Evolutionary conservation across 1,140 invertebrate genomes (phyloP), one percentile per base, ranked within the genome.

Genomic region (Halesus radiatus): DNA sequence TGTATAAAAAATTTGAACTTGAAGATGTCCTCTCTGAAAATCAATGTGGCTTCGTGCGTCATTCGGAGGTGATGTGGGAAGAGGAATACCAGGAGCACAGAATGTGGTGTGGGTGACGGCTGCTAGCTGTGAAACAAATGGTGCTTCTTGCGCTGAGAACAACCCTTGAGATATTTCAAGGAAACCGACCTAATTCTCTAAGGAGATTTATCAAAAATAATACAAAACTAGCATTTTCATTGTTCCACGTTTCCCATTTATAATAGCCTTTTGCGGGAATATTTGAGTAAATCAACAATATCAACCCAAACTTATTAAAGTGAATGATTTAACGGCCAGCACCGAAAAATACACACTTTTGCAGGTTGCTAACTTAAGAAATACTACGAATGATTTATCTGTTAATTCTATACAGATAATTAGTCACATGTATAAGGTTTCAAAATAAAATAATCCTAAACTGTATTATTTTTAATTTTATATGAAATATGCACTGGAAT

Each of bases 11-110:
- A 13, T 18, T 68, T 13, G 64, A 68, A 26, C 62, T 20, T 66
- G 62, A 29, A 45, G 29, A 68, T 29, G 64, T 15, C 26, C 7
- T 68, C 26, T 26, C 8, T 50, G 53, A 75, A 75, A 75, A 75
- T 75, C 73, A 75, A 75, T 75, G 73, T 20, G 29, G 73, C 32
- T 37, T 26, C 45, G 73, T 75, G 73, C 73, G 73, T 75, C 73
- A 75, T 52, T 4, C 37, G 20, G 26, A 22, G 18, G 56, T 60
- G 56, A 50, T 68, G 64, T 68, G 64, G 64, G 64, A 68, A 20
- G 62, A 66, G 62, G 26, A 1, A n/a, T 20, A 50, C 64, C 64
- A 68, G 64, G 64, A 68, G 32, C n/a, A 18, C 64, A 74, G 23
- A 16, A 29, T 18, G 26, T 29, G 37, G 73, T 58, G 73, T 56